These are phyloP conservation scores for Acipenser oxyrinchus DNA, from an alignment of 2,797 vertebrate genomes.

Conservation along the genomic window DNA sequence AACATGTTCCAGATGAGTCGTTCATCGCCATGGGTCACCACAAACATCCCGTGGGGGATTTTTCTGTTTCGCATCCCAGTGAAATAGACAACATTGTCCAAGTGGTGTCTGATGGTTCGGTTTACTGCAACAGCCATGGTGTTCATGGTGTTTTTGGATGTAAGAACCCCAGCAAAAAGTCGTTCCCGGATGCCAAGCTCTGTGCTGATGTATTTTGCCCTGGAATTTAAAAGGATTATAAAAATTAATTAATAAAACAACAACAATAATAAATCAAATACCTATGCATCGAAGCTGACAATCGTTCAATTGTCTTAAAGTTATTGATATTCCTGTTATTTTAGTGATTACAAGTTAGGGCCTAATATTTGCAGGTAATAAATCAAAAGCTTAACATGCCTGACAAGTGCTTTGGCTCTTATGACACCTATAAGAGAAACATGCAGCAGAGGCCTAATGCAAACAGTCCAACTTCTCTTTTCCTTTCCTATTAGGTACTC, in stretches of 20 bases:
- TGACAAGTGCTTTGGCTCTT: too few relatives aligned
- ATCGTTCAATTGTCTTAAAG: too few relatives aligned
- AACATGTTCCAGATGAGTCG: conserved; percentile 90
- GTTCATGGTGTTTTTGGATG: conserved; percentile 80
- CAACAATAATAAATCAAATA: too few relatives aligned
- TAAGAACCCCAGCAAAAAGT: conserved; percentile 84
- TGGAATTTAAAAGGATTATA: conserved; percentile 20
- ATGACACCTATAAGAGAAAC: too few relatives aligned
- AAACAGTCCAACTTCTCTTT: too few relatives aligned
- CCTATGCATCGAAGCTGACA: too few relatives aligned
- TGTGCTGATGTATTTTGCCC: conserved; percentile 83
- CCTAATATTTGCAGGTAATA: too few relatives aligned
- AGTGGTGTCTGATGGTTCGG: conserved; percentile 81
- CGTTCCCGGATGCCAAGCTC: conserved; percentile 89
- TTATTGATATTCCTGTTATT: too few relatives aligned
- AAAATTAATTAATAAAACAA: not conserved
- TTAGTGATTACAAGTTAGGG: too few relatives aligned
- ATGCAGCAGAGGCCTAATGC: too few relatives aligned
- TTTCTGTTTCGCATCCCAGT: conserved; percentile 76
- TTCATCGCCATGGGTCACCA: conserved; percentile 84
- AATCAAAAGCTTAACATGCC: too few relatives aligned
- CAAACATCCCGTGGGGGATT: conserved; percentile 83
- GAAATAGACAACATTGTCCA: conserved; percentile 87
- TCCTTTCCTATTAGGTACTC: too few relatives aligned
- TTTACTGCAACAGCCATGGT: conserved; percentile 86